Conservation (phyloP, 2,888 invertebrate genomes). For the Chymomyza amoena region DNA sequence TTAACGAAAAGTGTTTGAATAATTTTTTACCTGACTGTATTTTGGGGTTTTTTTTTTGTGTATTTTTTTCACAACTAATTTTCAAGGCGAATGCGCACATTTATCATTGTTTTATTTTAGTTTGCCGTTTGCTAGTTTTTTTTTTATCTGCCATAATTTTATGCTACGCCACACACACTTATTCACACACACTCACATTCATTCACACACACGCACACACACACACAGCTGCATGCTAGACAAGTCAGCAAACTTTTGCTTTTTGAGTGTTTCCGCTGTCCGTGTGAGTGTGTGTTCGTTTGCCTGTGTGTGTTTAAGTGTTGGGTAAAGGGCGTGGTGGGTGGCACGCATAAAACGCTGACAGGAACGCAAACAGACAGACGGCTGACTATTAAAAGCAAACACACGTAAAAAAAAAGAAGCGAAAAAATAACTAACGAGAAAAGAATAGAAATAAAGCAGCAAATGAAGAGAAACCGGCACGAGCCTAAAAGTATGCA, state of each 20-base stretch:
- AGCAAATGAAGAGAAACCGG: conserved; percentile 23
- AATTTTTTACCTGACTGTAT: background rate
- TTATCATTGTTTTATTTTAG: conserved; percentile 31
- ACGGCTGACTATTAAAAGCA: conserved; percentile 63
- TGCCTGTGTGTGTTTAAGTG: conserved; percentile 23
- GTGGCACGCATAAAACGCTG: conserved; percentile 63
- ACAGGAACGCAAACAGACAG: conserved; percentile 61
- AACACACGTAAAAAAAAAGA: conserved; percentile 37
- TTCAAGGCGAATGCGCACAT: conserved; percentile 47
- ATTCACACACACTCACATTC: background rate
- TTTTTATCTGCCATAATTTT: conserved; percentile 45
- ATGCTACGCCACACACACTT: background rate
- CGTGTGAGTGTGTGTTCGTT: conserved; percentile 16
- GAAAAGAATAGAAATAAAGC: background rate
- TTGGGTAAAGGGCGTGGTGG: conserved; percentile 37
- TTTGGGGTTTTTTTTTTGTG: background rate
- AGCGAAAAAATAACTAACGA: background rate
- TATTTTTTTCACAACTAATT: conserved; percentile 23
- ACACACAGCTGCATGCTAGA: background rate
- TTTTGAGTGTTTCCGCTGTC: conserved; percentile 2
- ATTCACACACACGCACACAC: conserved; percentile 8
- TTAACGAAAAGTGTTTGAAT: no score
- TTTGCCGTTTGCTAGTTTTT: conserved; percentile 13
- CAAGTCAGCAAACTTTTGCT: conserved; percentile 54
- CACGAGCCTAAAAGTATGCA: conserved; percentile 58